Evolutionary conservation across 2,797 vertebrate genomes (phyloP).

Genomic region (Gallinago nigripennis): DNA sequence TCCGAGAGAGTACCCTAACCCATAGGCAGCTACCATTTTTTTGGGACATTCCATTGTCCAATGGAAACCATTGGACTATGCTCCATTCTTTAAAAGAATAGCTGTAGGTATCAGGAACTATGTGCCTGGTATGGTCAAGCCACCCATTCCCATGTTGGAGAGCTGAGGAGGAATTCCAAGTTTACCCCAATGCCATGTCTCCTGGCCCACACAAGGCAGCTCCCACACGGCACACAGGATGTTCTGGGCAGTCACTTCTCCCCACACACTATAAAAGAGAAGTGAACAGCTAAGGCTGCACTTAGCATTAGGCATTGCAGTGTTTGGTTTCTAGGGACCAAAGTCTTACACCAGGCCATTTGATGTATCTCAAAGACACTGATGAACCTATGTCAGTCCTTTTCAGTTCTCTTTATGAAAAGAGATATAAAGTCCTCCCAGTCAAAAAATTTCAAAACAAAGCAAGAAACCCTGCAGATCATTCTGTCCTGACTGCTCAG

Average conservation of each 20-base stretch:
- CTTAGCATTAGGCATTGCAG: not conserved
- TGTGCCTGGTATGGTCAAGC: not conserved
- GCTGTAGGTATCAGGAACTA: not conserved
- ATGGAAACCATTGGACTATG: not conserved
- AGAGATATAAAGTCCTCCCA: not conserved
- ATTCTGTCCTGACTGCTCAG: not conserved
- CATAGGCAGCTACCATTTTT: not conserved
- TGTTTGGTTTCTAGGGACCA: not conserved
- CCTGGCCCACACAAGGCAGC: not conserved
- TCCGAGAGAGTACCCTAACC: not conserved
- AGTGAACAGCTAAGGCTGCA: not conserved
- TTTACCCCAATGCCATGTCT: rapidly evolving
- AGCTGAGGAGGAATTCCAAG: not conserved
- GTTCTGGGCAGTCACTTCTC: not conserved
- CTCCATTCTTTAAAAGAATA: not conserved
- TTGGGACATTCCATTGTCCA: no score
- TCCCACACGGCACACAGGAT: not conserved
- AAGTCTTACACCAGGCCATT: not conserved
- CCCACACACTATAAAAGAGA: not conserved
- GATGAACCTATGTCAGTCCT: not conserved
- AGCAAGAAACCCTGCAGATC: not conserved
- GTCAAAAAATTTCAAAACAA: not conserved
- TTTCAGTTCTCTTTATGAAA: not conserved
- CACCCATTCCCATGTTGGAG: not conserved
- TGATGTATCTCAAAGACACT: not conserved